phyloP scores from a whole-genome alignment of 2,113 vertebrate species.

The Gobius niger region DNA sequence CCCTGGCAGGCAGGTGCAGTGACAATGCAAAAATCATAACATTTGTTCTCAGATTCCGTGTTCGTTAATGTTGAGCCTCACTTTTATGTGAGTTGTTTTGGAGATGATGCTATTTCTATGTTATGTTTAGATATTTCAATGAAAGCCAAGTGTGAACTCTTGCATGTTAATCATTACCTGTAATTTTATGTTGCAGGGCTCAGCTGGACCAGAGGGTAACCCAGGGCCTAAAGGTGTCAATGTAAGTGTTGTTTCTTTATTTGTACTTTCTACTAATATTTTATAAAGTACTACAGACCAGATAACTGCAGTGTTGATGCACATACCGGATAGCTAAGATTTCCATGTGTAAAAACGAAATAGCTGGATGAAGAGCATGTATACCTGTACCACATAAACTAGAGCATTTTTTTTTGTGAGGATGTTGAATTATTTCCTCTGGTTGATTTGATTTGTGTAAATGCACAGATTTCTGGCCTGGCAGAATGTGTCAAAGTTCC shows the following conservation, averaged over 20 bases:
- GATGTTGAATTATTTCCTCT: too few relatives aligned
- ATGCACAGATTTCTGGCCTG: too few relatives aligned
- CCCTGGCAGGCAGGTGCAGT: conserved; percentile 99
- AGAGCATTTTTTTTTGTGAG: too few relatives aligned
- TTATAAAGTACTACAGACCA: conserved; percentile 1
- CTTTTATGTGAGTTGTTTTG: neutral
- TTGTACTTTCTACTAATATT: conserved; percentile 38
- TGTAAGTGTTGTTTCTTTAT: conserved; percentile 75
- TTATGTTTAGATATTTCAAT: neutral
- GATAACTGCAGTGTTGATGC: too few relatives aligned
- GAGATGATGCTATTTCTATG: too few relatives aligned
- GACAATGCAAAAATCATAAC: conserved; percentile 72
- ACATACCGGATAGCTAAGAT: neutral
- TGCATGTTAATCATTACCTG: neutral
- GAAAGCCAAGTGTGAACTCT: neutral
- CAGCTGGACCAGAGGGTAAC: conserved; percentile 91
- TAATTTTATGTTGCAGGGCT: conserved; percentile 79
- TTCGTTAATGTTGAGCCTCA: neutral
- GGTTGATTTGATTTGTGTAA: too few relatives aligned
- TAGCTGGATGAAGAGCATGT: too few relatives aligned
- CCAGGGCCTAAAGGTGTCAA: conserved; percentile 91
- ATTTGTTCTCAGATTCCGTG: conserved; percentile 37
- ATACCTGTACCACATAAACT: too few relatives aligned
- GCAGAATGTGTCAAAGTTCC: too few relatives aligned
- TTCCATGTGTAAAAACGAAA: neutral